Conservation (phyloP, 2,888 invertebrate species). For the Cistogaster globosa region DNA sequence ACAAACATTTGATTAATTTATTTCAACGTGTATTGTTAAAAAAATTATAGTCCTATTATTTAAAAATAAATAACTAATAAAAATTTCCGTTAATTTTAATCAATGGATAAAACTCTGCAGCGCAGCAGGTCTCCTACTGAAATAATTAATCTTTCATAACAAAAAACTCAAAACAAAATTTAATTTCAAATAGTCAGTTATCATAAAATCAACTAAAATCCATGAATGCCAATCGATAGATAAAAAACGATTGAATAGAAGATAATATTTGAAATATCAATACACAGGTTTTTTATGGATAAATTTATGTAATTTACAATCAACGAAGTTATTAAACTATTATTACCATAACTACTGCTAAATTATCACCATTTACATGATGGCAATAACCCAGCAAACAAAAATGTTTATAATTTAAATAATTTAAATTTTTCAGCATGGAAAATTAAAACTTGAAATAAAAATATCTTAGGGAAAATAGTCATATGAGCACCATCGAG, state of each 20-base stretch:
- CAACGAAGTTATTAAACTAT: constrained; percentile 26
- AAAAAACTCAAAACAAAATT: constrained; percentile 16
- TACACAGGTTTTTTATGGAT: constrained; percentile 12
- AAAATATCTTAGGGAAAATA: too few species aligned
- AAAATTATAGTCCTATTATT: constrained; percentile 28
- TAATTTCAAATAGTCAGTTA: constrained; percentile 45
- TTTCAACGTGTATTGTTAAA: background rate
- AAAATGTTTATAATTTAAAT: background rate
- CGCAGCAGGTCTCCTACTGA: constrained; percentile 64
- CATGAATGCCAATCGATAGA: constrained; percentile 53
- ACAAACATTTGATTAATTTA: constrained; percentile 13
- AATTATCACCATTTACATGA: constrained; percentile 5
- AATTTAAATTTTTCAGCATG: background rate
- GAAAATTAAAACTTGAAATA: too few species aligned
- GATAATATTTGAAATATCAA: constrained; percentile 2
- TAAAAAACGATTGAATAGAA: constrained; percentile 35
- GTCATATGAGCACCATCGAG: too few species aligned
- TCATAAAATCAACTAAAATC: constrained; percentile 66
- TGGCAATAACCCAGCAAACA: constrained; percentile 25
- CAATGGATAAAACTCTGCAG: constrained; percentile 42
- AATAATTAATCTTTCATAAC: constrained; percentile 66
- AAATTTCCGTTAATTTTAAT: constrained; percentile 68
- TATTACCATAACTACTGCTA: constrained; percentile 17
- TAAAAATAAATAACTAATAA: constrained; percentile 53
- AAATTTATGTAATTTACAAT: constrained; percentile 55